Evolutionary conservation across 2,888 invertebrate species (phyloP).

Genomic region (Hetaerina titia): DNA sequence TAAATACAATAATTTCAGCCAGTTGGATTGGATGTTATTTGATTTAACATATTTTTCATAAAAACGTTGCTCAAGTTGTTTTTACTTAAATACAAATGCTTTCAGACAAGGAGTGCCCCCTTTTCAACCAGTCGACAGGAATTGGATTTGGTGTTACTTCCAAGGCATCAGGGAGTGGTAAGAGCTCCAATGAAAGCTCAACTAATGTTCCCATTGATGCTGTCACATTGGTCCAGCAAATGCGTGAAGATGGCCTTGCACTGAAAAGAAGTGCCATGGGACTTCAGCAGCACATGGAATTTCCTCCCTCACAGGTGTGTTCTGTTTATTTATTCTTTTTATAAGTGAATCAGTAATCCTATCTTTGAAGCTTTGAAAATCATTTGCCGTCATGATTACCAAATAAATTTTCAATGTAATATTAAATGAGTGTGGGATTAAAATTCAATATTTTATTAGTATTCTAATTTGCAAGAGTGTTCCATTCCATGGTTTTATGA

Average conservation of each 20-base stretch:
- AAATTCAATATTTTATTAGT: no score
- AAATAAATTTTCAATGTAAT: no score
- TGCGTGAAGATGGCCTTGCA: conserved; percentile 94
- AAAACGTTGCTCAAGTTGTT: conserved; percentile 70
- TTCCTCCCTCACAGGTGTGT: conserved; percentile 71
- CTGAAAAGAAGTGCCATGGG: conserved; percentile 85
- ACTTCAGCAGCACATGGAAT: conserved; percentile 76
- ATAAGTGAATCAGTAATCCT: no score
- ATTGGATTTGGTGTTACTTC: conserved; percentile 70
- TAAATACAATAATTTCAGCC: no score
- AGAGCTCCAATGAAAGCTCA: conserved; percentile 23
- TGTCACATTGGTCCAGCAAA: conserved; percentile 89
- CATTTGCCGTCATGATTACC: no score
- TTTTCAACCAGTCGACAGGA: conserved; percentile 88
- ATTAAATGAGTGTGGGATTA: no score
- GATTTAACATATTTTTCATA: not conserved
- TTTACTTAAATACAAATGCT: conserved; percentile 70
- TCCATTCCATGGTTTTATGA: no score
- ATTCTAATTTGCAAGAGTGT: no score
- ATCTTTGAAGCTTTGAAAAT: no score
- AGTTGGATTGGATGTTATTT: no score
- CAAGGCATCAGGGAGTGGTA: conserved; percentile 70
- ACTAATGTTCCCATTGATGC: conserved; percentile 80
- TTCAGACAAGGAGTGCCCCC: conserved; percentile 95
- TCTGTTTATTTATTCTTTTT: not conserved